These are phyloP conservation scores for Neodiprion virginianus DNA, from an alignment of 1,140 invertebrate genomes.

Conservation along the genomic window DNA sequence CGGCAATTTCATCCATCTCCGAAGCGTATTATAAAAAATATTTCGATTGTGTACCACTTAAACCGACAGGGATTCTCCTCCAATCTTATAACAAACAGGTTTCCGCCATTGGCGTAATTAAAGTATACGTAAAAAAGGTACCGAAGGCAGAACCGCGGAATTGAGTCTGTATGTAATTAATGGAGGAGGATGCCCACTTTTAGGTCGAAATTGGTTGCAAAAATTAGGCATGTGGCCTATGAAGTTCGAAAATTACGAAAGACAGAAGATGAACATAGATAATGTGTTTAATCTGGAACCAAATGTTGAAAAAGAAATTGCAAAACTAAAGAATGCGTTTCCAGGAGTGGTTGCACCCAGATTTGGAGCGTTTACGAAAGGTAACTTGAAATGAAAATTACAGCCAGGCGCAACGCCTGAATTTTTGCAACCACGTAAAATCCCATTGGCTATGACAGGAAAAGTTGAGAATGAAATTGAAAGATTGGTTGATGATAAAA, in stretches of 20 bases:
- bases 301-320: not conserved
- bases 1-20: conserved; percentile 11
- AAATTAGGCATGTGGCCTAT: conserved; percentile 26
- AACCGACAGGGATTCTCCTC: conserved; percentile 12
- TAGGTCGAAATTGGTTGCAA: conserved; percentile 26
- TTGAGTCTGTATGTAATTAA: conserved; percentile 28
- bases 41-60: conserved; percentile 14
- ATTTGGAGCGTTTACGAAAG: conserved; percentile 8
- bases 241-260: not conserved
- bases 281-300: not conserved
- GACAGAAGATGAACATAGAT: conserved; percentile 1
- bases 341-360: conserved; percentile 7
- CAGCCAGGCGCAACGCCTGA: conserved; percentile 11
- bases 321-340: not conserved
- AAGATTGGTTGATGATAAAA: conserved; percentile 5
- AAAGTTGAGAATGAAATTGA: conserved; percentile 10
- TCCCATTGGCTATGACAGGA: conserved; percentile 6
- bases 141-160: conserved; percentile 8
- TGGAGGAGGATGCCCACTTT: conserved; percentile 36
- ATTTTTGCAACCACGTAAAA: conserved; percentile 16
- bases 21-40: conserved; percentile 15
- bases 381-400: conserved; percentile 9
- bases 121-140: conserved; percentile 2
- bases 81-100: conserved; percentile 16
- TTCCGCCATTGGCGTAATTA: conserved; percentile 1